Evolutionary conservation across 1,140 invertebrate genomes (phyloP), one percentile per base, ranked within the genome.

Genomic region (Chlorops oryzae): DNA sequence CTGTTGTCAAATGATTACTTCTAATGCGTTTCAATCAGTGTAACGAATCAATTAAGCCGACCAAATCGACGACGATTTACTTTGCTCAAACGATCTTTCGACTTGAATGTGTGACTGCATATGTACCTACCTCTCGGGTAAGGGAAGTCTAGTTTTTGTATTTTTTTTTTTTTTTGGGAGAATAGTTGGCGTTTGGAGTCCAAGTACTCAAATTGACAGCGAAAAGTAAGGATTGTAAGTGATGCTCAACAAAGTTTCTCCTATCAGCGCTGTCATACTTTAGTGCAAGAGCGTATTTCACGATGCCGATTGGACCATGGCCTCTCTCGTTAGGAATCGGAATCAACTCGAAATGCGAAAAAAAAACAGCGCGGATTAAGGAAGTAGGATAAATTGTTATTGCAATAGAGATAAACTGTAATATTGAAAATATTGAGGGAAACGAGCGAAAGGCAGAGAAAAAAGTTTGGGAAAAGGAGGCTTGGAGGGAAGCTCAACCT

Each of bases 1-100:
- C 65, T 68, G 62, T 65, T 68, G 65, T 67, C 64, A 67, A 67
- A 68, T 68, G 65, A 68, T 68, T 67, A 61, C 64, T 63, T 68
- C 67, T 68, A 68, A 65, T 68, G 65, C 60, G 65, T 68, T 60
- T 55, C 62, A 67, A 68, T 67, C 65, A 54, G 65, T 59, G 63
- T 65, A 59, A 68, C 65, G 65, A 68, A 68, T 61, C 61, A 57
- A 56, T 60, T 68, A 48, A 40, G 43, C 35, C 35, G 43, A 45
- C 43, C 43, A 45, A 21, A 34, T 45, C 43, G 27, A 32, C 22
- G 23, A 28, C 27, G 5, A 20, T 21, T 17, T 18, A 44, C 17
- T 12, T 27, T 13, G 28, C 17, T 15, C 15, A 34, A 27, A 41
- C 17, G 25, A 5, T 20, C 18, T 23, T 1, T 41, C 5, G 25